Base-by-base conservation (phyloP, 2,888 invertebrate genomes). In the Blomia tropicalis region DNA sequence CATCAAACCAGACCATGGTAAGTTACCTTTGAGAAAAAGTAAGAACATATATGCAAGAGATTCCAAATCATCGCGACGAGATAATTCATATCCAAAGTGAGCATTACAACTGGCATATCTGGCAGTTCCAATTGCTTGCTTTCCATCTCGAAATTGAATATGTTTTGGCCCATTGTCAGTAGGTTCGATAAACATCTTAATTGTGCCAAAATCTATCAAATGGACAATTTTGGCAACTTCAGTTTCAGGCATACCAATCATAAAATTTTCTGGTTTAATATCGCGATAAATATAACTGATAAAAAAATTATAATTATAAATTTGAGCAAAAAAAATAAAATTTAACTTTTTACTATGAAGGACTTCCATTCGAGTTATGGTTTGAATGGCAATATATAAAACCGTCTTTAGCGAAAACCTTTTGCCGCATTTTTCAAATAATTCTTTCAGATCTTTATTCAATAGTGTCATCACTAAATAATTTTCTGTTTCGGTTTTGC, bases 21-120 rank as follows among this genome's bases (percentile, higher is more conserved):
- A 80, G 70, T 90, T 90, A 69, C 98, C 98, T 70, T 93, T 82
- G 77, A 96, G 92, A 76, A 98, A 98, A 79, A 98, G 98, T 96
- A 99, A 98, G 71, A 98, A 82, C 70, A 99, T 96, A 75, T 99
- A 99, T 69, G 98, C 98, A 74, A 99, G 79, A 59, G 95, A 95
- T 78, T 96, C 96, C 74, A 96, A 80, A 78, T 96, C 96, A 75
- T 96, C 96, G 72, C 96, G 82, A 70, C 96, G 82, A 70, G 93
- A 93, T 79, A 95, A 95, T 77, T 95, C 95, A 65, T 44, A 11
- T 72, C 96, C 96, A 76, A 68, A 58, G 64, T 98, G 98, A 68
- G 98, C 96, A 78, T 98, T 99, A 74, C 98, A 96, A 67, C 93
- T 93, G 68, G 98, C 98, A 77, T 99, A 99, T 72, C 95, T 83